Base-by-base conservation (phyloP, 2,797 vertebrate genomes). In the Pseudopleuronectes americanus region DNA sequence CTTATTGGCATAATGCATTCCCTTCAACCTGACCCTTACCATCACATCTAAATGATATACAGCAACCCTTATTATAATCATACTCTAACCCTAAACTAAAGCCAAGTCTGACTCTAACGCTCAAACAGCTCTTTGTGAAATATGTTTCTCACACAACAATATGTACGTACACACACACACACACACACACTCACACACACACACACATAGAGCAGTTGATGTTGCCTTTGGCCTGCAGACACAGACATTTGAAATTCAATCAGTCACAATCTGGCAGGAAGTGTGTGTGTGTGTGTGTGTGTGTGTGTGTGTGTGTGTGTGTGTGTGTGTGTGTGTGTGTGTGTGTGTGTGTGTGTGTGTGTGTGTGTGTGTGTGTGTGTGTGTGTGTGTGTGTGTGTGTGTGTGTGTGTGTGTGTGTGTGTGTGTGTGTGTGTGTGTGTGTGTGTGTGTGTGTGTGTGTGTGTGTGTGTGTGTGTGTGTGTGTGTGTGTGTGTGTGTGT, bases 201-300 rank as follows among this genome's bases (percentile, higher is more conserved):
- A 21, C 57, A 60, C 59, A 56, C 47, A 62, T 33, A 56, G 59
- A 21, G 17, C 2, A 13, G 60, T 62, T 73, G 63, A 65, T 64
- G 74, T 66, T 82, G 74, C 71, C 56, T 81, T 67, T 84, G 75
- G 75, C 79, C 79, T 81, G 78, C 69, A 81, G 72, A 86, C 76
- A 82, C 31, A 74, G 48, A 75, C 60, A 68, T 78, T 73, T 86
- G 65, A 86, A 88, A 84, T 83, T 84, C 71, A 83, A 83, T 87
- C 77, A 79, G 86, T 86, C 81, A 87, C 84, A 83, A 77, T 80
- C 68, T 81, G 79, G 71, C 71, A 79, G 67, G 45, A 71, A 58
- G 9, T 31, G 24, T 21, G 48, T 21, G 51, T 22, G 28, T 51
- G 45, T 52, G 26, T 64, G 43, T 33, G 28, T 51, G 45, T 52